Evolutionary conservation across 2,888 invertebrate species (phyloP).

Genomic region (Dinocampus coccinellae): DNA sequence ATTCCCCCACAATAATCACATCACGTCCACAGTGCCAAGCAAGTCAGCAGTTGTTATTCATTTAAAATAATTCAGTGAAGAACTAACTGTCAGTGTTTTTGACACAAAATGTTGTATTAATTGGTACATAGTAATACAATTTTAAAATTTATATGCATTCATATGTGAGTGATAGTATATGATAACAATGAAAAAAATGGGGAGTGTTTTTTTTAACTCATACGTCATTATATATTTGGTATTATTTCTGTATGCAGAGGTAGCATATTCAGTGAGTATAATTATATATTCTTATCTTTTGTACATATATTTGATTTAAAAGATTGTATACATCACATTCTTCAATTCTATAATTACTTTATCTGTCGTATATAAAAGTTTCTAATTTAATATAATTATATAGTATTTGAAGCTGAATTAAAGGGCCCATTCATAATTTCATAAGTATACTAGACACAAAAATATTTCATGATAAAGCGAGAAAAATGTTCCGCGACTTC

Average conservation of each 20-base stretch:
- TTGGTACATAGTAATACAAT: neutral
- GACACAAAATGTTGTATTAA: neutral
- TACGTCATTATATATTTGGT: conserved; percentile 25
- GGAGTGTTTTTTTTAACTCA: neutral
- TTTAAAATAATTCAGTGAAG: neutral
- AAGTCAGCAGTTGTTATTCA: neutral
- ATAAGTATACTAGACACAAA: conserved; percentile 8
- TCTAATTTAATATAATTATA: neutral
- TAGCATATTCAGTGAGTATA: conserved; percentile 46
- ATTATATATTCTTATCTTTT: neutral
- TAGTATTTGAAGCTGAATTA: neutral
- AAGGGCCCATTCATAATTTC: conserved; percentile 2
- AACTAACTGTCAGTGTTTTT: neutral
- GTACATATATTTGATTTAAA: neutral
- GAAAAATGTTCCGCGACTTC: conserved; percentile 1
- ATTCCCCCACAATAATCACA: conserved; percentile 11
- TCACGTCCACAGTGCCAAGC: neutral
- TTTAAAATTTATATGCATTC: neutral
- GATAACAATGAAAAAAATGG: neutral
- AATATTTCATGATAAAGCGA: conserved; percentile 5
- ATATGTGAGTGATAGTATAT: neutral
- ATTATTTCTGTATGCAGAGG: conserved; percentile 21
- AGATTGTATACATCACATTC: too few species aligned
- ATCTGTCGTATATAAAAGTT: neutral
- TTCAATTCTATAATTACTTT: neutral